Conservation (phyloP, 2,113 vertebrate species). For the Psettodes erumei region DNA sequence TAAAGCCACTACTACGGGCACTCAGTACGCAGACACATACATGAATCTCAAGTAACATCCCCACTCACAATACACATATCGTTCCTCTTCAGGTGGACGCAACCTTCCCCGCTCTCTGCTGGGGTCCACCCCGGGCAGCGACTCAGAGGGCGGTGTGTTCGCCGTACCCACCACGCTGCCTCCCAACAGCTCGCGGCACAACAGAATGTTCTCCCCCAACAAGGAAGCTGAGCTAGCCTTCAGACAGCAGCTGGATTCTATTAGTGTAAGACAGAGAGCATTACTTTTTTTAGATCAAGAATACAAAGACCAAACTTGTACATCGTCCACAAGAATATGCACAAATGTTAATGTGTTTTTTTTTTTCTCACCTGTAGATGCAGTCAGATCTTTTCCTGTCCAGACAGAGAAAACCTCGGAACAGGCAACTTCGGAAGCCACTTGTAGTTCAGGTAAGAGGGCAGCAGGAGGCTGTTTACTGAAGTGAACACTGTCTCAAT, state of each 20-base stretch:
- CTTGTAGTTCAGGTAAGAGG: constrained; percentile 94
- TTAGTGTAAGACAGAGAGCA: constrained; percentile 87
- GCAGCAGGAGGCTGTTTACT: not conserved
- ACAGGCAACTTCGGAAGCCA: constrained; percentile 92
- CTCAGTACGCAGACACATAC: not conserved
- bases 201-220: constrained; percentile 92
- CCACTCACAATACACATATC: too few species aligned
- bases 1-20: not conserved
- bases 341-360: not conserved
- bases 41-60: too few species aligned
- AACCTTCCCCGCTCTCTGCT: constrained; percentile 90
- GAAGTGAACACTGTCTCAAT: not conserved
- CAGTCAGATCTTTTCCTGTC: constrained; percentile 95
- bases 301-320: not conserved
- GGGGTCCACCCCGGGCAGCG: constrained; percentile 80
- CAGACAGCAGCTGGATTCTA: constrained; percentile 94
- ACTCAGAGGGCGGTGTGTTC: constrained; percentile 90
- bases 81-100: constrained; percentile 82
- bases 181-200: constrained; percentile 93
- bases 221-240: constrained; percentile 94
- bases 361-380: constrained; percentile 63
- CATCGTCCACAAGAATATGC: not conserved
- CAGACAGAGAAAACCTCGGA: constrained; percentile 90
- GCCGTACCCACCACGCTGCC: constrained; percentile 95
- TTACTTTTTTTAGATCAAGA: not conserved